Evolutionary conservation across 1,140 invertebrate species (phyloP).

Genomic region (Cydia amplana): DNA sequence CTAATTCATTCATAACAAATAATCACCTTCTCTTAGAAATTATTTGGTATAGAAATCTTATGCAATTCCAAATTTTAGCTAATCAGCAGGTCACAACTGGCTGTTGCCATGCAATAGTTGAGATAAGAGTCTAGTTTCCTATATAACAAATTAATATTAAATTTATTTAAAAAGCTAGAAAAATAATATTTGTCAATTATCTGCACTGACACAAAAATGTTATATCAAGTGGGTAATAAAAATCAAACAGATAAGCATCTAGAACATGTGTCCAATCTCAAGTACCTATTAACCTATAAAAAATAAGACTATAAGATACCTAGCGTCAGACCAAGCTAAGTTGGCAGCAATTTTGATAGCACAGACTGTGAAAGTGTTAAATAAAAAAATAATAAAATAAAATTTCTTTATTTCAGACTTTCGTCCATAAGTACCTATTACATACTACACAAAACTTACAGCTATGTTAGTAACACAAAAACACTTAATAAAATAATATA

Average conservation of each 20-base stretch:
- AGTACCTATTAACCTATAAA: conserved; percentile 32
- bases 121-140: background rate
- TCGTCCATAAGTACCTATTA: no score
- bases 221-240: background rate
- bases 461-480: no score
- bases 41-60: background rate
- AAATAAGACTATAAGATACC: conserved; percentile 5
- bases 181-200: background rate
- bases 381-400: no score
- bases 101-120: background rate
- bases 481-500: no score
- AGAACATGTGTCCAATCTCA: conserved; percentile 6
- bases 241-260: conserved; percentile 24
- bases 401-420: no score
- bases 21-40: no score
- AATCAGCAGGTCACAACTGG: background rate
- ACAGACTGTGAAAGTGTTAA: no score
- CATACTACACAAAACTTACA: no score
- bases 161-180: background rate
- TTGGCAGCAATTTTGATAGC: no score
- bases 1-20: no score
- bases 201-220: conserved; percentile 16
- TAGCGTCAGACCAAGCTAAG: no score
- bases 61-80: conserved; percentile 5
- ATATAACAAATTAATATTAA: background rate